Evolutionary conservation across 1,140 invertebrate species (phyloP), one percentile per base, ranked within the genome.

Genomic region (Rhagoletis zephyria): DNA sequence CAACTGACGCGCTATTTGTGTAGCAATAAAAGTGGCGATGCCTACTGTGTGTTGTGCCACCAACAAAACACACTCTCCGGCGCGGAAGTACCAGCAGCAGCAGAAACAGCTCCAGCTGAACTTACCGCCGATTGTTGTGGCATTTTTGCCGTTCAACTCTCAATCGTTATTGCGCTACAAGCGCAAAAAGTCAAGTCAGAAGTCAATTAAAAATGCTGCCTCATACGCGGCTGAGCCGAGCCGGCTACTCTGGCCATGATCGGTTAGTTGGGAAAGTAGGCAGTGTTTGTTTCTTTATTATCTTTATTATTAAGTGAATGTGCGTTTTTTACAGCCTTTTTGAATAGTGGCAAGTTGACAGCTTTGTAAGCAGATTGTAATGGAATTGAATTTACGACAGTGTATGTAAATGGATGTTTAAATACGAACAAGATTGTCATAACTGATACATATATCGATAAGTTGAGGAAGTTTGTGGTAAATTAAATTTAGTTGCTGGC

Each of bases 201-300:
- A 85, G 85, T 85, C 85, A 63, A 85, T 85, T 85, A 85, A 85
- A 85, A 85, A 81, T 81, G 74, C 74, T 81, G 51, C 74, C 56
- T 81, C 74, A 51, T 56, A 12, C 16, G 9, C 59, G 59, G 12
- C 6, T 77, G 42, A 45, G 9, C 12, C 12, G 30, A 56, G 51
- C 51, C 61, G 61, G 61, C 5, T 14, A 63, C 4, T 10, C 10
- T 42, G 19, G 5, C 70, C 1, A 19, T 4, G 7, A 51, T 16
- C 70, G 42, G 5, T 77, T 16, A 48, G 51, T 77, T 19, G 74
- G n/a, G 74, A 81, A 56, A 56, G 48, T 81, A 56, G 16, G 45
- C 74, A 56, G 16, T 81, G 7, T 81, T 81, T 81, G 74, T 51
- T 81, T 19, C 74, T 56, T 81, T 81, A 81, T 81, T 59, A 81